Evolutionary conservation across 2,113 vertebrate genomes (phyloP).

Genomic region (Oreocharis arfaki): DNA sequence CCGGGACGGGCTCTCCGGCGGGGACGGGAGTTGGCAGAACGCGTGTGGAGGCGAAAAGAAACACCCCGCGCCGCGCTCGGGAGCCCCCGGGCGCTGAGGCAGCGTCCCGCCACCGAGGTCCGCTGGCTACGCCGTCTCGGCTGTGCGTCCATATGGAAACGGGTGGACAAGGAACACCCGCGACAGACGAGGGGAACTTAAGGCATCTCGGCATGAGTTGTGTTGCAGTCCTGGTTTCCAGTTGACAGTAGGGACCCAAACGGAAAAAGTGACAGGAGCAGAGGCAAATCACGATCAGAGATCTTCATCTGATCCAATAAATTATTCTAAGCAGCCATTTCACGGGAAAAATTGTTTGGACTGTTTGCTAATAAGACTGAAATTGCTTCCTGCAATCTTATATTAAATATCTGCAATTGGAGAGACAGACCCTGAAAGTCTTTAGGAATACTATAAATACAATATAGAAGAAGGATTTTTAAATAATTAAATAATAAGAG

Average conservation of each 20-base stretch:
- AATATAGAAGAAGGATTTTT: background rate
- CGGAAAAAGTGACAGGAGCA: background rate
- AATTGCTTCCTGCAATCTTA: background rate
- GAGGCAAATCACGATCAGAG: background rate
- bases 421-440: background rate
- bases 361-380: background rate
- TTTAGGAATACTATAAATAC: slow-evolving; percentile 40
- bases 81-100: background rate
- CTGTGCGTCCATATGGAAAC: accelerated
- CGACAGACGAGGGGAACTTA: background rate
- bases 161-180: background rate
- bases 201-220: background rate
- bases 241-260: background rate
- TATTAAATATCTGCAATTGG: background rate
- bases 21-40: background rate
- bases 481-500: slow-evolving; percentile 23
- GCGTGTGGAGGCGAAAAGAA: background rate
- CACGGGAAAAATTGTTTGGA: background rate
- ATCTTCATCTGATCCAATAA: background rate
- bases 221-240: background rate
- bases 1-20: background rate
- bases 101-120: accelerated
- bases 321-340: background rate
- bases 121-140: background rate
- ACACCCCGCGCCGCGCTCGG: background rate